Evolutionary conservation across 2,113 vertebrate genomes (phyloP).

Genomic region (Pithys albifrons): DNA sequence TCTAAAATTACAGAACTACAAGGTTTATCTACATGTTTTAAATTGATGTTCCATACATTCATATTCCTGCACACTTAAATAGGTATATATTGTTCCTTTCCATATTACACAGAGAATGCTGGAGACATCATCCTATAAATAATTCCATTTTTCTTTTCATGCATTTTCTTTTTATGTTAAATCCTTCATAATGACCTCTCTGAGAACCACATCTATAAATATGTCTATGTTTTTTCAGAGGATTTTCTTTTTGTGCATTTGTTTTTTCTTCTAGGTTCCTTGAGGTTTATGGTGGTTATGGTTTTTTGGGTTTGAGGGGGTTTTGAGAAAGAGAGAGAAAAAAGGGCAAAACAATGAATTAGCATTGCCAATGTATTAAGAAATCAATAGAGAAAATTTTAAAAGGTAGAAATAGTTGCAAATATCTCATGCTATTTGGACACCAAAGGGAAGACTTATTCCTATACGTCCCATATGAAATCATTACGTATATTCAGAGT

Average conservation of each 20-base stretch:
- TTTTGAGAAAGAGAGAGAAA: no score
- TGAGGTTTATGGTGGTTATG: not conserved
- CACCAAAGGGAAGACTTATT: not conserved
- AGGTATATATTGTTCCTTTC: not conserved
- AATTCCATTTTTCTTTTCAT: not conserved
- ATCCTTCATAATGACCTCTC: not conserved
- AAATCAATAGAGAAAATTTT: not conserved
- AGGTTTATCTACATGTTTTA: not conserved
- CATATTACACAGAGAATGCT: not conserved
- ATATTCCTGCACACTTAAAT: not conserved
- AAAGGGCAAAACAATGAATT: not conserved
- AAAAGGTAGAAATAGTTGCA: not conserved
- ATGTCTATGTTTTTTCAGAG: not conserved
- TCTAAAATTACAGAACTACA: not conserved
- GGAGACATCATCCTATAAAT: not conserved
- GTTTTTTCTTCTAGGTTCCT: fast-evolving
- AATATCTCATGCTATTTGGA: not conserved
- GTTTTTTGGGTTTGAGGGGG: not conserved
- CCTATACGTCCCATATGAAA: not conserved
- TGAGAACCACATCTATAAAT: not conserved
- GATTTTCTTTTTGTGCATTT: not conserved
- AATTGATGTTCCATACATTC: not conserved
- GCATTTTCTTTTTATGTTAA: not conserved
- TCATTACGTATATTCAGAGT: not conserved
- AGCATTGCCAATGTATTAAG: not conserved